A percentile compares a stretch with the other conserved stretches of the same genome.
phyloP scores from a whole-genome alignment of 2,797 vertebrate species.

The Eidolon dupreanum region DNA sequence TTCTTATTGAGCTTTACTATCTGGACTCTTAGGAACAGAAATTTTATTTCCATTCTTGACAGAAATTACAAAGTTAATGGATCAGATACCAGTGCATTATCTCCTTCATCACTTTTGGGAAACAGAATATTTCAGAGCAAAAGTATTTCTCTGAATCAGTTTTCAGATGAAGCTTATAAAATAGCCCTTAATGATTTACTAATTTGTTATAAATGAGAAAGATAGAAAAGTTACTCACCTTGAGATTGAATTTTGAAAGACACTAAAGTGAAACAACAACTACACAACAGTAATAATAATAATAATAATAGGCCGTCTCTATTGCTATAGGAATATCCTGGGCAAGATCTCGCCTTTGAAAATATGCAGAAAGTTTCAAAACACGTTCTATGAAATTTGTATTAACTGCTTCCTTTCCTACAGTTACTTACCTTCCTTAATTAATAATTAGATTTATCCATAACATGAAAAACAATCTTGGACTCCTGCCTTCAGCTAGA shows the following conservation, averaged over 20 bases:
- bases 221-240: neutral
- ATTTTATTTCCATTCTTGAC: neutral
- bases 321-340: neutral
- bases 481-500: neutral
- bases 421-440: neutral
- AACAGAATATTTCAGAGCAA: neutral
- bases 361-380: neutral
- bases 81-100: neutral
- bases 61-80: neutral
- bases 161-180: neutral
- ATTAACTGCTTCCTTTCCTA: neutral
- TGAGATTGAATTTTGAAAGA: neutral
- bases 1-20: neutral
- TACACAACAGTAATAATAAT: too few species aligned
- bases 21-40: neutral
- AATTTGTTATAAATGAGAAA: neutral
- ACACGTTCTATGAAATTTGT: neutral
- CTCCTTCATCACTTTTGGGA: neutral
- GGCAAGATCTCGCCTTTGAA: neutral
- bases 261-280: neutral
- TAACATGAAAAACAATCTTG: neutral
- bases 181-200: neutral
- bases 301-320: neutral
- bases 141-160: neutral
- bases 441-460: conserved; percentile 6